Evolutionary conservation across 2,113 vertebrate genomes (phyloP), one percentile per base, ranked within the genome.

Genomic region (Gallinago paraguaiae): DNA sequence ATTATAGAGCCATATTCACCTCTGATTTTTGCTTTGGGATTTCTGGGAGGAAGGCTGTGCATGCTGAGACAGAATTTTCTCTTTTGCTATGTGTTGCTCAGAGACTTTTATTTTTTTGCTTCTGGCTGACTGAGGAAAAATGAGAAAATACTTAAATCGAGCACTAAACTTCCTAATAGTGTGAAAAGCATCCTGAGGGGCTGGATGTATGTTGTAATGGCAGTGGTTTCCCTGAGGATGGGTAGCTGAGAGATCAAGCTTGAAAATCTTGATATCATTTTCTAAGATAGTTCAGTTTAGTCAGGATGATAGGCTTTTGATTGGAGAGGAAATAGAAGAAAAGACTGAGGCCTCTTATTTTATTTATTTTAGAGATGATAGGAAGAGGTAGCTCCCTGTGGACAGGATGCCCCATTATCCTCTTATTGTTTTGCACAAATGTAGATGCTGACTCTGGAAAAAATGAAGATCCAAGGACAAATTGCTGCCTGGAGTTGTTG

Each of bases 61-160:
- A 35, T 8, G 4, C 37, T 72, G 89, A 78, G 68, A 33, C 8
- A 33, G 61, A 84, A 85, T 85, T 91, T 93, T 83, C 57, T 69
- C 39, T 75, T 83, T 61, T 1, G 1, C 82, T 82, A 3, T 31
- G 17, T 79, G 41, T 65, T 23, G 27, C 89, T 85, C 24, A 23
- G 88, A 87, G 84, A 72, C n/a, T 71, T 60, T 13, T 37, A 75
- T 90, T 28, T 28, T 54, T 94, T 64, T 72, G 23, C 87, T 92
- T 79, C 74, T 50, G 75, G 37, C 84, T 94, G 84, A 61, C 57
- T 50, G 93, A 95, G 50, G 65, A 69, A 94, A 95, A 96, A 94
- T 92, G 87, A 95, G 81, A 94, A 89, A 90, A 89, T 41, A 57
- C 83, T 95, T 57, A 69, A 68, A 82, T 69, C 6, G 16, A 91